Evolutionary conservation across 2,888 invertebrate genomes (phyloP).

Genomic region (Acanthosoma haemorrhoidale): DNA sequence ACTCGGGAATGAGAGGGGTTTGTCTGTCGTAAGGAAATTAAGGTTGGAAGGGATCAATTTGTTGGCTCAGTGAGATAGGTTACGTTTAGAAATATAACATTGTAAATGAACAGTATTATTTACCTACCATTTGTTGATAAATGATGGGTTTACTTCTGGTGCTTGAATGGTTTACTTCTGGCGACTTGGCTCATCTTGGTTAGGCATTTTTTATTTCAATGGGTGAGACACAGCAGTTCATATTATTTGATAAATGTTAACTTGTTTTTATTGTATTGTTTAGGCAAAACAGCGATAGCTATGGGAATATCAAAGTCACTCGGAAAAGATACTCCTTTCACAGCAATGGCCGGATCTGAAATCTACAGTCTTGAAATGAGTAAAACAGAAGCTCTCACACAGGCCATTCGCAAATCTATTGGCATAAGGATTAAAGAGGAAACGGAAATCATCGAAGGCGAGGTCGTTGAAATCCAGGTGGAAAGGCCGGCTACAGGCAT

Average conservation of each 20-base stretch:
- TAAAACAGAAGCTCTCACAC: constrained; percentile 96
- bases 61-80: too few species aligned
- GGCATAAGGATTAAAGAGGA: constrained; percentile 96
- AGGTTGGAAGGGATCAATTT: too few species aligned
- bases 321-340: constrained; percentile 94
- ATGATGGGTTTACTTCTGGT: too few species aligned
- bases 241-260: too few species aligned
- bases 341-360: constrained; percentile 97
- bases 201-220: neutral
- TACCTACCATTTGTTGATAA: too few species aligned
- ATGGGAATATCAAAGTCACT: constrained; percentile 92
- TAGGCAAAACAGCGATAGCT: constrained; percentile 97
- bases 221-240: too few species aligned
- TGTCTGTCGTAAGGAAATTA: too few species aligned
- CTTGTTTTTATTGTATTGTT: constrained; percentile 43
- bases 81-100: too few species aligned
- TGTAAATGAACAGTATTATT: too few species aligned
- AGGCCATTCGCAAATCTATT: constrained; percentile 93
- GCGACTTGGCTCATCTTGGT: too few species aligned
- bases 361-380: constrained; percentile 98
- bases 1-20: too few species aligned
- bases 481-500: constrained; percentile 89
- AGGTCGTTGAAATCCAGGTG: constrained; percentile 95
- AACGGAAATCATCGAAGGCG: constrained; percentile 97
- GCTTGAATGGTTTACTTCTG: too few species aligned